These are phyloP conservation scores for Alauda arvensis DNA, from an alignment of 2,797 vertebrate species.

Conservation along the genomic window DNA sequence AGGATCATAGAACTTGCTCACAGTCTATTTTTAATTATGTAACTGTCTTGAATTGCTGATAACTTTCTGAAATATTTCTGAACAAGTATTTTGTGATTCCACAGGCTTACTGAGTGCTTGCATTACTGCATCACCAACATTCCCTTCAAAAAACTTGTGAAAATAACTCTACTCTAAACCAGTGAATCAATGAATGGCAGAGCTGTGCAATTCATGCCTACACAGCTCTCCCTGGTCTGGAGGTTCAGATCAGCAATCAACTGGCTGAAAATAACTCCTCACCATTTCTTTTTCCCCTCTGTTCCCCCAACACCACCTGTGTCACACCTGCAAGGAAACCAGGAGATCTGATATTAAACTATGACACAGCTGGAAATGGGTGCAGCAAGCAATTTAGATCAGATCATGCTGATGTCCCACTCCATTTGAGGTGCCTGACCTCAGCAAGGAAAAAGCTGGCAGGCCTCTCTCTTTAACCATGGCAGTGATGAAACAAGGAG, in stretches of 20 bases:
- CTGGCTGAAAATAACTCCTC: neutral
- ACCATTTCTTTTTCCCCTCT: neutral
- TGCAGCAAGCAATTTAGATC: neutral
- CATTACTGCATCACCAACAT: neutral
- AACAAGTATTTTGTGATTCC: neutral
- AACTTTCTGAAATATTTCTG: neutral
- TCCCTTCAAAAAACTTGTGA: neutral
- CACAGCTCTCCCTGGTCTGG: neutral
- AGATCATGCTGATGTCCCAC: neutral
- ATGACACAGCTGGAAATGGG: neutral
- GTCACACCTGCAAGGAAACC: neutral
- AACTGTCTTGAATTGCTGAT: neutral
- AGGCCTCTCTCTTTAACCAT: neutral
- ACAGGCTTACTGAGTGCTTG: neutral
- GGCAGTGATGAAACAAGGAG: neutral
- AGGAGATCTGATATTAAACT: neutral
- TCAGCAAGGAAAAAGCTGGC: neutral
- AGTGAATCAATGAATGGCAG: neutral
- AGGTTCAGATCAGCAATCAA: neutral
- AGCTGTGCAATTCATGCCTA: neutral
- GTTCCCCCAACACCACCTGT: neutral
- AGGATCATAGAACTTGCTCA: neutral
- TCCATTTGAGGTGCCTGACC: neutral
- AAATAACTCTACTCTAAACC: neutral
- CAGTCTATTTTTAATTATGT: neutral